Base-by-base conservation (phyloP, 2,113 vertebrate species). In the Cyphomyrus plagiostoma region DNA sequence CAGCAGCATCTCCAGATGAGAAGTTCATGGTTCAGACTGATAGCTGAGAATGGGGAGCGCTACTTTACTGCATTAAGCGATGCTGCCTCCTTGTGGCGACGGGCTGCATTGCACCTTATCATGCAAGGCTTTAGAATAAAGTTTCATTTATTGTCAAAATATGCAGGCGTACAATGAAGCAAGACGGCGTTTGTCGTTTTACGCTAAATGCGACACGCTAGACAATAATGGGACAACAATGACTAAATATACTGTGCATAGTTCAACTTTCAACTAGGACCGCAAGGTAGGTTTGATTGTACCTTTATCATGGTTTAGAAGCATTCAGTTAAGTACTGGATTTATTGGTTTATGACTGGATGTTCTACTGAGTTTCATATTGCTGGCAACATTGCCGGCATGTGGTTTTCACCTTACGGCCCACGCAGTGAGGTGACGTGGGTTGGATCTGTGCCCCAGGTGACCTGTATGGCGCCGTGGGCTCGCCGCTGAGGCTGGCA, bases 381-480 rank as follows among this genome's bases (percentile, higher is more conserved):
- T 66, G 62, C 11, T 66, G 62, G 8, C 58, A 26, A 0, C 58
- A 11, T 66, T n/a, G n/a, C 26, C 10, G 58, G 62, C 23, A 15
- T 39, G 70, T 13, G 26, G 13, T 39, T 39, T 19, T 39, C 15
- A 23, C 7, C 1, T 74, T 74, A 5, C 0, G 15, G 26, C 9
- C 10, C 66, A 1, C 8, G 66, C 66, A 13, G 30, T 2, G 13
- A 39, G 70, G 70, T 77, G 30, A 77, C 30, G 4, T 21, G 26
- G 26, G 50, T 30, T 35, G 26, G 23, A 15, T 8, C 21, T 45
- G 26, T 88, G 26, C 10, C 19, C 15, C 52, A 89, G 97, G 97
- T 82, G 97, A 98, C 89, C 95, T 98, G 5, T 98, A 98, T 0
- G 97, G 97, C 89, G 97, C 97, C 35, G 94, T 98, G 89, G 97